Evolutionary conservation across 2,113 vertebrate species (phyloP).

Genomic region (Nothoprocta perdicaria): DNA sequence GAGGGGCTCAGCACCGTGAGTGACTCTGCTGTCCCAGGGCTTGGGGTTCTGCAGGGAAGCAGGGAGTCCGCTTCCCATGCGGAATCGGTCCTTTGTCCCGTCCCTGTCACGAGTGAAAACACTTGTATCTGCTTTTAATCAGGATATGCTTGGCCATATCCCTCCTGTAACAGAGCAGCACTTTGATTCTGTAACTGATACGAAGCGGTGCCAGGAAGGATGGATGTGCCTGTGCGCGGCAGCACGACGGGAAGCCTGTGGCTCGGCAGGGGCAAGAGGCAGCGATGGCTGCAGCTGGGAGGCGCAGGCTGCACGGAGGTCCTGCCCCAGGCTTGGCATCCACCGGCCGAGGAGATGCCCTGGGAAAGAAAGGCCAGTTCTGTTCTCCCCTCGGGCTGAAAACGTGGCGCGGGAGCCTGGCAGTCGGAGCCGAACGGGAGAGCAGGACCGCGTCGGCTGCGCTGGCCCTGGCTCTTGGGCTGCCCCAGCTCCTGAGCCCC

Average conservation of each 20-base stretch:
- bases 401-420: neutral
- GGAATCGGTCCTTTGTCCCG: neutral
- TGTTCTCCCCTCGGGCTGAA: neutral
- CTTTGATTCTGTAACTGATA: neutral
- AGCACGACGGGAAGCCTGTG: neutral
- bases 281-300: neutral
- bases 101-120: neutral
- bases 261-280: neutral
- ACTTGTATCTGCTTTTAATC: neutral
- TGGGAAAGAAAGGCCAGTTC: neutral
- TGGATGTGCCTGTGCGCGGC: neutral
- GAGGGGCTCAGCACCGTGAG: accelerated
- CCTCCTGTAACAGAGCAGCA: neutral
- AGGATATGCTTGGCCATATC: neutral
- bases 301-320: neutral
- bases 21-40: neutral
- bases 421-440: neutral
- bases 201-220: neutral
- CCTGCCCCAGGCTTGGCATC: neutral
- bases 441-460: too few species aligned
- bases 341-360: neutral
- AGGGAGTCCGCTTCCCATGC: neutral
- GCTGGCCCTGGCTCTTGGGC: too few species aligned
- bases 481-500: neutral
- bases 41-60: neutral